These are phyloP conservation scores for Calameuta idolon DNA, from an alignment of 2,888 invertebrate species.

Conservation along the genomic window DNA sequence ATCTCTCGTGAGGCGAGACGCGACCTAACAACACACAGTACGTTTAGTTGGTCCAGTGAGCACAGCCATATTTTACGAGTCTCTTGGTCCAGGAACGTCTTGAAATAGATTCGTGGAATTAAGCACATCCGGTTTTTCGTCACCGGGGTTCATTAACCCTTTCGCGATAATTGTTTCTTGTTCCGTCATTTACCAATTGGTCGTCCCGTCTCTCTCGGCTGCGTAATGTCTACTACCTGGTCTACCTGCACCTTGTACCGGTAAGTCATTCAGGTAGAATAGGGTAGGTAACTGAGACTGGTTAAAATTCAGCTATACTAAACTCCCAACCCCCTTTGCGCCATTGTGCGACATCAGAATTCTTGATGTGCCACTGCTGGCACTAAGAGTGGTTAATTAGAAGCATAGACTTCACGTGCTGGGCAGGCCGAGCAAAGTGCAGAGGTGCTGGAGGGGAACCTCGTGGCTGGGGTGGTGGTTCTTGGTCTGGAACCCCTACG, in stretches of 20 bases:
- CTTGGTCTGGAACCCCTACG: not conserved
- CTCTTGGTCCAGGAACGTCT: not conserved
- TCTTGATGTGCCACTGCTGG: not conserved
- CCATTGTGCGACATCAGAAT: not conserved
- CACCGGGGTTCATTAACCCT: not conserved
- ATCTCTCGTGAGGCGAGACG: slow-evolving; percentile 22
- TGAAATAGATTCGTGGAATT: slow-evolving; percentile 36
- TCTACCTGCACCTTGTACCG: slow-evolving; percentile 23
- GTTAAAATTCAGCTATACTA: not conserved
- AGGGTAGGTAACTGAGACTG: not conserved
- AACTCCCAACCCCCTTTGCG: not conserved
- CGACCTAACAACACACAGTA: slow-evolving; percentile 40
- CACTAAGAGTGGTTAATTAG: not conserved
- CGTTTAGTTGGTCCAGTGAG: slow-evolving; percentile 37
- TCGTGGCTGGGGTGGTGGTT: not conserved
- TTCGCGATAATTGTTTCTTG: not conserved
- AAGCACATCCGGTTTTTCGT: slow-evolving; percentile 38
- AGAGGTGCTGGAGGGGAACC: not conserved
- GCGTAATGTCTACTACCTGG: slow-evolving; percentile 16
- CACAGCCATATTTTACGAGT: slow-evolving; percentile 36
- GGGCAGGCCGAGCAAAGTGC: not conserved
- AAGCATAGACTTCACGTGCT: not conserved
- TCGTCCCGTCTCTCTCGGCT: no score
- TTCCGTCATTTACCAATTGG: not conserved
- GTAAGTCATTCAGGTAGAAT: not conserved